Percentiles rank a stretch among this genome's conserved stretches.
phyloP scores from a whole-genome alignment of 1,140 invertebrate species.

The Phymorhynchus buccinoides region DNA sequence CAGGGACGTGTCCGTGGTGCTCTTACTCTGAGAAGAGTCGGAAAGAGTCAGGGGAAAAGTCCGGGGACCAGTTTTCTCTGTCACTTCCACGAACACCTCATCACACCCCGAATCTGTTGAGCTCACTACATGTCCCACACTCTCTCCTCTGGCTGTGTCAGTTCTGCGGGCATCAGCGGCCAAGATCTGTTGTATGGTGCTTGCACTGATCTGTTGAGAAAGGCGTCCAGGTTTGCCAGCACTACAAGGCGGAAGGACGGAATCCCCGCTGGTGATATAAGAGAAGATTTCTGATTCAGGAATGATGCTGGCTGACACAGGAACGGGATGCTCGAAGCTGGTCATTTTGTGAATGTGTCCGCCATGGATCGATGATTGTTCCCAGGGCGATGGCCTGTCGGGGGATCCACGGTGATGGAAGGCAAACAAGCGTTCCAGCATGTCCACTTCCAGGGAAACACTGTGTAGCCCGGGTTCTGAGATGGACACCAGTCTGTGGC shows the following conservation, averaged over 20 bases:
- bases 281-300: background rate
- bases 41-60: background rate
- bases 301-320: background rate
- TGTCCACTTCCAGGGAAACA: slow-evolving; percentile 18
- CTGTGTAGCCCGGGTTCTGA: background rate
- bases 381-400: background rate
- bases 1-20: background rate
- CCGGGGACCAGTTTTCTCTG: background rate
- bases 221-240: slow-evolving; percentile 14
- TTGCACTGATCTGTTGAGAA: slow-evolving; percentile 6
- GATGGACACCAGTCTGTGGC: background rate
- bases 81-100: slow-evolving; percentile 43
- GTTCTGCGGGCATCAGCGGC: background rate
- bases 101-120: slow-evolving; percentile 37
- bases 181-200: slow-evolving; percentile 12
- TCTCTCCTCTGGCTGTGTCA: background rate
- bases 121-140: background rate
- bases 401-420: background rate
- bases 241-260: background rate
- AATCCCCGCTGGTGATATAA: background rate
- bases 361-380: background rate
- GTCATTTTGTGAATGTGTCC: background rate
- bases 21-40: slow-evolving; percentile 19
- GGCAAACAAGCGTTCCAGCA: background rate
- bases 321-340: background rate